Evolutionary conservation across 2,888 invertebrate species (phyloP).

Genomic region (Cheiracanthium punctorium): DNA sequence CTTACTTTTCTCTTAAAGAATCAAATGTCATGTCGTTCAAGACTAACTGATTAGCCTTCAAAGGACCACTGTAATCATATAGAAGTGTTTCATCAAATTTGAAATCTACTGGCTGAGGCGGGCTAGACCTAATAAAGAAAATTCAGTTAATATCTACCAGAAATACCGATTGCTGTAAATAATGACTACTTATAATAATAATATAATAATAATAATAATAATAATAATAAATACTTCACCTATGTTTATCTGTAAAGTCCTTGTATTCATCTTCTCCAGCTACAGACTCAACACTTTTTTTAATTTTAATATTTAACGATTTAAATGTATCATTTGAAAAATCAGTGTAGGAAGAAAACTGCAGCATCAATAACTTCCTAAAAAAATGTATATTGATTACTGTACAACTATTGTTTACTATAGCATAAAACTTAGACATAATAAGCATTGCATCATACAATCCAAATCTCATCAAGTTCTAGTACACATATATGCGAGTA

Average conservation of each 20-base stretch:
- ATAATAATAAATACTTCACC: constrained; percentile 79
- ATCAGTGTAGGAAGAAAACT: constrained; percentile 87
- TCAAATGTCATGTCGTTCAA: constrained; percentile 95
- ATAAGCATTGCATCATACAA: no score
- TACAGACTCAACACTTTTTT: constrained; percentile 85
- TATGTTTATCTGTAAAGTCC: constrained; percentile 91
- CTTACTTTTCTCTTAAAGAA: constrained; percentile 85
- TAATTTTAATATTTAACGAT: constrained; percentile 86
- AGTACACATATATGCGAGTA: no score
- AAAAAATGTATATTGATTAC: no score
- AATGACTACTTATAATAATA: no score
- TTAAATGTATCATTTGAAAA: constrained; percentile 87
- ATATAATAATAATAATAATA: no score
- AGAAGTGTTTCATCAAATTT: constrained; percentile 91
- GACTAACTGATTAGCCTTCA: constrained; percentile 90
- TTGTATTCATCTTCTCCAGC: constrained; percentile 91
- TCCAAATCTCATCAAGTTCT: no score
- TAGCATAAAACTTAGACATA: no score
- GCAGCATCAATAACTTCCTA: constrained; percentile 81
- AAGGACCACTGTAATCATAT: constrained; percentile 90
- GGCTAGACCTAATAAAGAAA: constrained; percentile 45
- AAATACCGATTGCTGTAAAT: no score
- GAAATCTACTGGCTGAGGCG: constrained; percentile 83
- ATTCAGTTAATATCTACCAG: no score
- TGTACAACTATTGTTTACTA: no score